These are phyloP conservation scores for Polymixis lichenea DNA, from an alignment of 2,888 invertebrate genomes.

Conservation along the genomic window DNA sequence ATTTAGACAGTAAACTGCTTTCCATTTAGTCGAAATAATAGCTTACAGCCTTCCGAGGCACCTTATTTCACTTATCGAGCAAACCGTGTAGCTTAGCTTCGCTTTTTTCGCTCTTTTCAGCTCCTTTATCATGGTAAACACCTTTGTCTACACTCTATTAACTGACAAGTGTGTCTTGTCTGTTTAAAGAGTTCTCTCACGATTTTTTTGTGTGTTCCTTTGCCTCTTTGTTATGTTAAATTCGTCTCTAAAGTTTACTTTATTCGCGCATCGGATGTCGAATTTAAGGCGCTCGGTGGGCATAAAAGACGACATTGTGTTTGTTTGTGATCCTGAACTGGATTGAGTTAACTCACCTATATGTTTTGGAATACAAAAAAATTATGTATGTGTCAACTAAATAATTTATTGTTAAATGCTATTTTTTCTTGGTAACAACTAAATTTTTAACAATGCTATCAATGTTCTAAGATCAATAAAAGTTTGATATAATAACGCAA, in stretches of 20 bases:
- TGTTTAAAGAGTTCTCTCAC: slow-evolving; percentile 67
- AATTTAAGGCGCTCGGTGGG: slow-evolving; percentile 27
- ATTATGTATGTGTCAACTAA: background rate
- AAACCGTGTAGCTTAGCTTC: slow-evolving; percentile 35
- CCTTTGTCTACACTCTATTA: slow-evolving; percentile 75
- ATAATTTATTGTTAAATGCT: background rate
- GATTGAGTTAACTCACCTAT: background rate
- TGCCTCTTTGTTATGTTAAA: slow-evolving; percentile 72
- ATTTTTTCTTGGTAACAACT: background rate
- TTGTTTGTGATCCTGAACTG: slow-evolving; percentile 13
- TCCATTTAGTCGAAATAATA: slow-evolving; percentile 75
- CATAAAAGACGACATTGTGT: slow-evolving; percentile 22
- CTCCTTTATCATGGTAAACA: slow-evolving; percentile 74
- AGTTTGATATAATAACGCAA: background rate
- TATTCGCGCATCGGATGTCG: slow-evolving; percentile 44
- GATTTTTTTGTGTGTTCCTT: slow-evolving; percentile 57
- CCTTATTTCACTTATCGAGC: slow-evolving; percentile 73
- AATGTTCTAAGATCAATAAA: background rate
- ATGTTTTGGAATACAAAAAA: too few species aligned
- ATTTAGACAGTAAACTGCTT: slow-evolving; percentile 70
- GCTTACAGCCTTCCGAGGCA: slow-evolving; percentile 59
- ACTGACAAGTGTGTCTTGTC: slow-evolving; percentile 69
- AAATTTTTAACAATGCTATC: background rate
- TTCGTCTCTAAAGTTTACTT: slow-evolving; percentile 56
- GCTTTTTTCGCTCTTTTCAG: slow-evolving; percentile 48